A percentile compares a stretch with the other conserved stretches of the same genome.
Evolutionary conservation across 2,797 vertebrate species (phyloP).

Genomic region (Poliocrania exsul): DNA sequence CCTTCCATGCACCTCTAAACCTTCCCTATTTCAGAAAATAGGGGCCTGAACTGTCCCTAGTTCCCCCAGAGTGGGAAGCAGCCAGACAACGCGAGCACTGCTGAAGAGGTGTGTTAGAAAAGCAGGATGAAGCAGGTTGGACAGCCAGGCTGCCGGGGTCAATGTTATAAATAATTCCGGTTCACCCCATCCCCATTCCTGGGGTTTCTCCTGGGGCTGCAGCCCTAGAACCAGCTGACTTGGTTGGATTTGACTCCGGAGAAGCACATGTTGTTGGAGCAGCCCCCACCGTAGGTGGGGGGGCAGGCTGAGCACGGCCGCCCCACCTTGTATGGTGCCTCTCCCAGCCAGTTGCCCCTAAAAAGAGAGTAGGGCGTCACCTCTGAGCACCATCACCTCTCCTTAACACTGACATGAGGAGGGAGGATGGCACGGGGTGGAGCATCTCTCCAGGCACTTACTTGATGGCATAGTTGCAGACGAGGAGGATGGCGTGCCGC

Average conservation of each 20-base stretch:
- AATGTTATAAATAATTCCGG: slow-evolving; percentile 40
- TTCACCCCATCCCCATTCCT: not conserved
- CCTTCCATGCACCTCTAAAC: not conserved
- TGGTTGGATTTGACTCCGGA: slow-evolving; percentile 74
- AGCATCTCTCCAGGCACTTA: slow-evolving; percentile 59
- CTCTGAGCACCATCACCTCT: not conserved
- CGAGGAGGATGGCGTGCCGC: slow-evolving; percentile 81
- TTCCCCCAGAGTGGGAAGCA: not conserved
- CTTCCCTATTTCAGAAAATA: not conserved
- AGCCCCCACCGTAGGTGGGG: slow-evolving; percentile 82
- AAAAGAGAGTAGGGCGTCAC: slow-evolving; percentile 38
- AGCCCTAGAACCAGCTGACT: slow-evolving; percentile 69
- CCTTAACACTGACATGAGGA: fast-evolving
- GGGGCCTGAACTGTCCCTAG: not conserved
- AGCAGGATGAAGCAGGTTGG: not conserved
- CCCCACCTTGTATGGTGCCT: slow-evolving; percentile 86
- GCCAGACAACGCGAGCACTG: fast-evolving
- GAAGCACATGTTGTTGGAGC: slow-evolving; percentile 87
- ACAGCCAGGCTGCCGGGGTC: not conserved
- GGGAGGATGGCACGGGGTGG: not conserved
- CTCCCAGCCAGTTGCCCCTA: slow-evolving; percentile 91
- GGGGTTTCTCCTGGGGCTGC: not conserved
- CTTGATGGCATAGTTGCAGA: slow-evolving; percentile 94
- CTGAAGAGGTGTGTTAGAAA: not conserved
- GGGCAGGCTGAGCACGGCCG: slow-evolving; percentile 87